A percentile compares a stretch with the other conserved stretches of the same genome.
Conservation (phyloP, 2,113 vertebrate species). For the Hemichromis elongatus region DNA sequence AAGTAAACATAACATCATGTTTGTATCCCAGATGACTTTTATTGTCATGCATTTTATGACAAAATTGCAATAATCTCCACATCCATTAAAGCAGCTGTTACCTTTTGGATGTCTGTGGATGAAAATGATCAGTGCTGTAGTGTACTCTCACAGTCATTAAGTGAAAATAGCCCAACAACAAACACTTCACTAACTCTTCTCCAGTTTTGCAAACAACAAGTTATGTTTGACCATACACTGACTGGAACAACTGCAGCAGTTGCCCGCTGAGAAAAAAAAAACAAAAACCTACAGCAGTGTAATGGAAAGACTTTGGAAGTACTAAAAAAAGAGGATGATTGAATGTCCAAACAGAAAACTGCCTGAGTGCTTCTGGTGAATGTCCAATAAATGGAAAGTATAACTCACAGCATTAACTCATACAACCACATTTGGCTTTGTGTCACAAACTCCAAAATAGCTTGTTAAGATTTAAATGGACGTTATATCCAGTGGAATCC, state of each 20-base stretch:
- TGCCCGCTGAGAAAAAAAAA: not conserved
- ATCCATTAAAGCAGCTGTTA: slow-evolving; percentile 62
- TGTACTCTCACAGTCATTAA: slow-evolving; percentile 39
- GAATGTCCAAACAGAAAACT: slow-evolving; percentile 10
- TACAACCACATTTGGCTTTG: not conserved
- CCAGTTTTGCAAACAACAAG: not conserved
- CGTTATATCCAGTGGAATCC: not conserved
- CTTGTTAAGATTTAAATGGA: not conserved
- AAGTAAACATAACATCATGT: slow-evolving; percentile 31
- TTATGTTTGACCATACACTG: not conserved
- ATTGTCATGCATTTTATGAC: slow-evolving; percentile 55
- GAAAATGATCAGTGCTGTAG: slow-evolving; percentile 31
- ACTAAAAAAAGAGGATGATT: slow-evolving; percentile 2
- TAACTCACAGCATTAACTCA: not conserved
- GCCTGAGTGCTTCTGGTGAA: slow-evolving; percentile 14
- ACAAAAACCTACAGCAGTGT: not conserved
- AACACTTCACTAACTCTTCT: not conserved
- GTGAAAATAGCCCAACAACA: slow-evolving; percentile 2
- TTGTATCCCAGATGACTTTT: slow-evolving; percentile 40
- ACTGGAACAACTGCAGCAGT: not conserved
- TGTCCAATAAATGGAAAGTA: slow-evolving; percentile 19
- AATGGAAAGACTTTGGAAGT: not conserved
- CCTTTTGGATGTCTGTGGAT: slow-evolving; percentile 45
- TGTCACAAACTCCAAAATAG: not conserved
- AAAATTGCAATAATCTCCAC: slow-evolving; percentile 14